Evolutionary conservation across 64 coral and sea anemone genomes (phyloP).

Genomic region (Stichodactyla mertensii): DNA sequence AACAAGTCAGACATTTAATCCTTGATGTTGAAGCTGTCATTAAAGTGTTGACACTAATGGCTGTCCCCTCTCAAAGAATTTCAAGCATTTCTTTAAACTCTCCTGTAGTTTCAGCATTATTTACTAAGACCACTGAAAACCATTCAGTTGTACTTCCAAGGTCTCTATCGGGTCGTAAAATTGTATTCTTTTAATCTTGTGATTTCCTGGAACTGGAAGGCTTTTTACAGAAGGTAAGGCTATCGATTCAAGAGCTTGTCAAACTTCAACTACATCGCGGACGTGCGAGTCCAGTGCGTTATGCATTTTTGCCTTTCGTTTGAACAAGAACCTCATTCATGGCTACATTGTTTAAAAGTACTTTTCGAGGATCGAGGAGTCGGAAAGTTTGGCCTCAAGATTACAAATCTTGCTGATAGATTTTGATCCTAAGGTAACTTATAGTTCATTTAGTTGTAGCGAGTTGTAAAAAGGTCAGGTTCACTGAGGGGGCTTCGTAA

Average conservation of each 20-base stretch:
- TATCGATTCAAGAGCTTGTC: neutral
- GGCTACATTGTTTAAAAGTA: neutral
- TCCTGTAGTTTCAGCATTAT: neutral
- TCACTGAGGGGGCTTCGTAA: neutral
- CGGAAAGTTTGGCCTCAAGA: neutral
- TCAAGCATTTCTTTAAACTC: neutral
- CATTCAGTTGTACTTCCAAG: neutral
- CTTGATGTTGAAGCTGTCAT: neutral
- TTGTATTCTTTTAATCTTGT: neutral
- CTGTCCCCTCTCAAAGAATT: neutral
- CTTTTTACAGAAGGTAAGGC: neutral
- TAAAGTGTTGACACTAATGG: constrained; percentile 4
- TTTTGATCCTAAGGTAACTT: neutral
- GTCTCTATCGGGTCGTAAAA: neutral
- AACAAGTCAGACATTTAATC: neutral
- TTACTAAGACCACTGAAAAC: neutral
- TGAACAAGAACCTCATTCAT: neutral
- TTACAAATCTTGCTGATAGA: neutral
- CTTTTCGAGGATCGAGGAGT: neutral
- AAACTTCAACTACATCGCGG: neutral
- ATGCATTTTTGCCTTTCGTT: neutral
- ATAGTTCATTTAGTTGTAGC: neutral
- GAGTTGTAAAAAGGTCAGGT: neutral
- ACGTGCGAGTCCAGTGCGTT: neutral
- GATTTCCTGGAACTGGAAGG: neutral